These are phyloP conservation scores for Geotrupes spiniger DNA, from an alignment of 2,888 invertebrate genomes.

Conservation along the genomic window DNA sequence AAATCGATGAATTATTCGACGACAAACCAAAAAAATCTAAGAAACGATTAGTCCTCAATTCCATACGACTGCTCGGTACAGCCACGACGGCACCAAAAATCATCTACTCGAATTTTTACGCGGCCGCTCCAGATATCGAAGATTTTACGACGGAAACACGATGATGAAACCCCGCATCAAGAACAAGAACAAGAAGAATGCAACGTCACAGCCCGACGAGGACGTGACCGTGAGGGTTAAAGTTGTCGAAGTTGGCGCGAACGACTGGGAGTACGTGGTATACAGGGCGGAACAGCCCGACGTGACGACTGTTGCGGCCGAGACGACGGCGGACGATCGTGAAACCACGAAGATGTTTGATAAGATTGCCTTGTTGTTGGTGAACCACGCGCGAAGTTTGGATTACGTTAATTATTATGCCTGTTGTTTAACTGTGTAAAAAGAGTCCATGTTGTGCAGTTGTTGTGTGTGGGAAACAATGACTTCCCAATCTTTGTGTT, in stretches of 20 bases:
- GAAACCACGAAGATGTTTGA: constrained; percentile 35
- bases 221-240: background rate
- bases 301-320: background rate
- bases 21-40: constrained; percentile 5
- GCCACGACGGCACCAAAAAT: too few species aligned
- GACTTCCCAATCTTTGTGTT: too few species aligned
- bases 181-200: constrained; percentile 51
- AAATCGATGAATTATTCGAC: constrained; percentile 41
- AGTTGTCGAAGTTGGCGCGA: constrained; percentile 2
- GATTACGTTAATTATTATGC: constrained; percentile 39
- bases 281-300: constrained; percentile 1
- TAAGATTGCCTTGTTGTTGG: constrained; percentile 44
- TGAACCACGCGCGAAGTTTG: constrained; percentile 48
- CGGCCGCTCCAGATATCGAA: constrained; percentile 22
- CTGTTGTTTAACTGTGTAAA: too few species aligned
- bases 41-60: background rate
- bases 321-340: constrained; percentile 4
- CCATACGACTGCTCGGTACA: too few species aligned
- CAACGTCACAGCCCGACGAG: background rate
- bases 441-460: too few species aligned
- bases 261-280: background rate
- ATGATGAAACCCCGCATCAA: constrained; percentile 42
- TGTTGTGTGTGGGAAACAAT: too few species aligned
- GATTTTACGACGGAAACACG: constrained; percentile 24
- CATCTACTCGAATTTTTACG: constrained; percentile 41